A percentile compares a stretch with the other conserved stretches of the same genome.
Evolutionary conservation across 2,113 vertebrate species (phyloP).

Genomic region (Anoura caudifer): DNA sequence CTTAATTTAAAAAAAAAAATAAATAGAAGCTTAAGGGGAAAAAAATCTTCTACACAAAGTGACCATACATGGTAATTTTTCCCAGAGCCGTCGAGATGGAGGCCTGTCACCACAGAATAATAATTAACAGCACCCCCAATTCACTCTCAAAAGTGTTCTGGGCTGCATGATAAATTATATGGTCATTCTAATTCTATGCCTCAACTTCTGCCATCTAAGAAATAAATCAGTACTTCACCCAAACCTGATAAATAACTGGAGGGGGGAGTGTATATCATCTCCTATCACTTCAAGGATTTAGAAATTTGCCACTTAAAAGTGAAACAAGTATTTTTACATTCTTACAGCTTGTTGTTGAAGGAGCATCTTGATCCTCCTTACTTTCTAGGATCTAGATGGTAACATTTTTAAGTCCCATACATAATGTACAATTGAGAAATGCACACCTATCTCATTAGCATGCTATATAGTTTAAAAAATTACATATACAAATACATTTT

Average conservation of each 20-base stretch:
- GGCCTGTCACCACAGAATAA: not conserved
- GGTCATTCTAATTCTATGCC: not conserved
- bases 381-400: not conserved
- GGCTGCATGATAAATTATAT: not conserved
- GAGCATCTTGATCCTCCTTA: not conserved
- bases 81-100: not conserved
- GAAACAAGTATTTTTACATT: not conserved
- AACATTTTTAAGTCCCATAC: not conserved
- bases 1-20: not conserved
- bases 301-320: not conserved
- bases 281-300: not conserved
- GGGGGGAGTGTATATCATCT: not conserved
- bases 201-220: constrained; percentile 27
- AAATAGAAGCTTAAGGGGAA: not conserved
- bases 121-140: not conserved
- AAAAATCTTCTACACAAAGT: not conserved
- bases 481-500: constrained; percentile 9
- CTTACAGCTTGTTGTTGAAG: not conserved
- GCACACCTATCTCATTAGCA: not conserved
- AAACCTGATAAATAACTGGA: not conserved
- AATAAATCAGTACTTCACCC: not conserved
- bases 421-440: not conserved
- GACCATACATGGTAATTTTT: not conserved
- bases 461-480: not conserved
- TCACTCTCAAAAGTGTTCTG: not conserved